phyloP scores from a whole-genome alignment of 1,140 invertebrate species.

The Ceratina japonica region DNA sequence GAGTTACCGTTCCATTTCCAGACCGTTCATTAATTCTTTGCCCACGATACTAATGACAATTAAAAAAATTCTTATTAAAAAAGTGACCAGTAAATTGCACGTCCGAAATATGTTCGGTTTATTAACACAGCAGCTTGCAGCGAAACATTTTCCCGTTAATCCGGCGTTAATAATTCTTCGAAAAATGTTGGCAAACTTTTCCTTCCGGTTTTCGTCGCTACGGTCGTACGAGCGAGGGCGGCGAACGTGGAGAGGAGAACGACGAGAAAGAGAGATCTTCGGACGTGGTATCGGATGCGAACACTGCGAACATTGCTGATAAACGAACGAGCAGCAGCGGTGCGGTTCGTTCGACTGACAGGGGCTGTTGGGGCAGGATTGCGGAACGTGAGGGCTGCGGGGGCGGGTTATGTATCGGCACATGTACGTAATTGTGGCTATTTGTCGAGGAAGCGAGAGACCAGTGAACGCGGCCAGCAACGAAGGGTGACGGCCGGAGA shows the following conservation, averaged over 20 bases:
- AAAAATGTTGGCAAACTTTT: slow-evolving; percentile 31
- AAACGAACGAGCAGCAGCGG: slow-evolving; percentile 52
- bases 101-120: too few species aligned
- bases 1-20: too few species aligned
- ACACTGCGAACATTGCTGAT: slow-evolving; percentile 39
- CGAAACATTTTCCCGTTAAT: slow-evolving; percentile 23
- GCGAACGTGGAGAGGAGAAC: slow-evolving; percentile 2
- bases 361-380: background rate
- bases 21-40: too few species aligned
- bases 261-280: slow-evolving; percentile 7
- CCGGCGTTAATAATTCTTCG: slow-evolving; percentile 20
- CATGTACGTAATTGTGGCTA: slow-evolving; percentile 74
- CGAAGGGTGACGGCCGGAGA: slow-evolving; percentile 14
- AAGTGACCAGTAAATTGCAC: too few species aligned
- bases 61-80: too few species aligned
- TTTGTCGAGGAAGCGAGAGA: slow-evolving; percentile 69
- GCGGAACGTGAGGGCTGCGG: slow-evolving; percentile 9
- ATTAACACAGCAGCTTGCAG: background rate
- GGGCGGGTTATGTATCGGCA: slow-evolving; percentile 70
- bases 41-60: too few species aligned
- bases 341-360: slow-evolving; percentile 55
- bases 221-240: background rate
- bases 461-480: slow-evolving; percentile 45
- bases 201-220: slow-evolving; percentile 1
- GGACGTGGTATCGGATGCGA: slow-evolving; percentile 49